A percentile compares a stretch with the other conserved stretches of the same genome.
phyloP scores from a whole-genome alignment of 2,113 vertebrate genomes.

The Cervus canadensis region DNA sequence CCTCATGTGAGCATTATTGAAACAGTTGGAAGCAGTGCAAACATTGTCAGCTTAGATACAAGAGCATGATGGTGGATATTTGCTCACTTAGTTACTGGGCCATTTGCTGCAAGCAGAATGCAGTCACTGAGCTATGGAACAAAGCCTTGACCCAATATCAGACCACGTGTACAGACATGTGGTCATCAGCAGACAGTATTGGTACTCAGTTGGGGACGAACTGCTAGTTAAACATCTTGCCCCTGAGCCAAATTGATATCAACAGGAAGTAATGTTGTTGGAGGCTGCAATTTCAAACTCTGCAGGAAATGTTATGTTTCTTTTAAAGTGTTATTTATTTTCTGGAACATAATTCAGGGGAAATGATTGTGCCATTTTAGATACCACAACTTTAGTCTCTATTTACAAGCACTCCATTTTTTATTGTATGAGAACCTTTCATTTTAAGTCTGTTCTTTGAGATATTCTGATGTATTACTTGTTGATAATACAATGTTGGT shows the following conservation, averaged over 20 bases:
- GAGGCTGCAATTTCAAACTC: conserved; percentile 57
- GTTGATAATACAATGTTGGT: neutral
- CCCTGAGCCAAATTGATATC: conserved; percentile 45
- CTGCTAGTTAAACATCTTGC: conserved; percentile 29
- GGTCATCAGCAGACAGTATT: neutral
- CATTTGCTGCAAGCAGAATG: neutral
- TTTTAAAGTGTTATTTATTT: conserved; percentile 55
- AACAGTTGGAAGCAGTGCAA: neutral
- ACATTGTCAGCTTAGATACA: neutral
- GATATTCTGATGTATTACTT: neutral
- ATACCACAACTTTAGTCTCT: conserved; percentile 24
- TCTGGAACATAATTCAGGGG: conserved; percentile 23
- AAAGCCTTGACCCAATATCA: neutral
- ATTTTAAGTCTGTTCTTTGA: neutral
- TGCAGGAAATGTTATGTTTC: conserved; percentile 38
- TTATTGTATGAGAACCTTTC: neutral
- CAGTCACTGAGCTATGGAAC: neutral
- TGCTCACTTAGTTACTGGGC: neutral
- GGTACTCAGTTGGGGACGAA: neutral
- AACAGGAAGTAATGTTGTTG: conserved; percentile 37
- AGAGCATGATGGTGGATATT: neutral
- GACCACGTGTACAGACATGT: neutral
- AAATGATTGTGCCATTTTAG: conserved; percentile 44
- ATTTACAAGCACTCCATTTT: conserved; percentile 26
- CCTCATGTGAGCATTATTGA: neutral